Percentiles rank a stretch among this genome's conserved stretches.
Evolutionary conservation across 2,888 invertebrate genomes (phyloP).

Genomic region (Seira ritae): DNA sequence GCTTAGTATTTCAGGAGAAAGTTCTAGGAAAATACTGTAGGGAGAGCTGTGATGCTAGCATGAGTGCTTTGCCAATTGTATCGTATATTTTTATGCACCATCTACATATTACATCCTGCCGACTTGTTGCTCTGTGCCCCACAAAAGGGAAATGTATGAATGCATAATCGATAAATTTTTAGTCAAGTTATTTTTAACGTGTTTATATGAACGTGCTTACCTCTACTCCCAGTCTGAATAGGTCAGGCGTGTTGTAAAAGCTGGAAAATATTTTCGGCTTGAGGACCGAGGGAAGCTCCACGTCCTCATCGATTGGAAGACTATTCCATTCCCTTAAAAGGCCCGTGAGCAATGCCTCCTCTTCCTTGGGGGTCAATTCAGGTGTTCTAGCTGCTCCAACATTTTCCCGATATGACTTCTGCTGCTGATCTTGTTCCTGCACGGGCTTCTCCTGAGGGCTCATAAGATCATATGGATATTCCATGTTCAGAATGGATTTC

Average conservation of each 20-base stretch:
- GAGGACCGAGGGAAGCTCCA: slow-evolving; percentile 52
- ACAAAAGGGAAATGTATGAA: not conserved
- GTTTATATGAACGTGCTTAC: slow-evolving; percentile 42
- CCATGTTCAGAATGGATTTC: slow-evolving; percentile 61
- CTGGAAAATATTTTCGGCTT: slow-evolving; percentile 75
- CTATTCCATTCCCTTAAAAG: slow-evolving; percentile 48
- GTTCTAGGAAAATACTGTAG: not conserved
- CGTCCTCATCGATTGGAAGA: slow-evolving; percentile 55
- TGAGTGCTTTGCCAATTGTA: not conserved
- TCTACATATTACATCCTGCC: slow-evolving; percentile 13
- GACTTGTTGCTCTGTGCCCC: slow-evolving; percentile 50
- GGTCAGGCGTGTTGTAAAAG: slow-evolving; percentile 77
- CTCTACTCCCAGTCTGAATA: slow-evolving; percentile 77
- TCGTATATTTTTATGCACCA: too few species aligned
- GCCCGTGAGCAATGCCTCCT: slow-evolving; percentile 43
- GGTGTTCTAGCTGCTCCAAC: not conserved
- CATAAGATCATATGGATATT: slow-evolving; percentile 59
- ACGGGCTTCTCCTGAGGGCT: slow-evolving; percentile 8
- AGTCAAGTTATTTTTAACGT: not conserved
- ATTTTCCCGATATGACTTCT: not conserved
- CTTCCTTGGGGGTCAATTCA: slow-evolving; percentile 23
- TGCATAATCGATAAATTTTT: not conserved
- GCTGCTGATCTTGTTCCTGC: not conserved
- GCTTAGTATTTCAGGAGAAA: not conserved
- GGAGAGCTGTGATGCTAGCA: not conserved